These are phyloP conservation scores for Hyles lineata DNA, from an alignment of 2,888 invertebrate species.

Conservation along the genomic window DNA sequence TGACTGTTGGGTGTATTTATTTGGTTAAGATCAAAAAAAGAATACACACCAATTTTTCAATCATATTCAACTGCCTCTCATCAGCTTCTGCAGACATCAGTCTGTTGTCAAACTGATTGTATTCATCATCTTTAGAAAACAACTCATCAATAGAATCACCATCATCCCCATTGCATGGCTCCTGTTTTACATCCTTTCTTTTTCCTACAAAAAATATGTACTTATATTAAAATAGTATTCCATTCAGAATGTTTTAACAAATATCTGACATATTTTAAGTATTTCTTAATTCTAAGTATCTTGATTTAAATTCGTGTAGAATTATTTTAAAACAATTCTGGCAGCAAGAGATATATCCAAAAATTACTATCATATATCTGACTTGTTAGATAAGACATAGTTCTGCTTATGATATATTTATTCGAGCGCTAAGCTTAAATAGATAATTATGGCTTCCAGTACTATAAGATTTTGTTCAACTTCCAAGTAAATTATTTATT, in stretches of 20 bases:
- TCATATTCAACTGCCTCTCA: conserved; percentile 62
- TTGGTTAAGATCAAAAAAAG: neutral
- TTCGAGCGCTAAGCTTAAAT: no score
- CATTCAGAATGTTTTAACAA: conserved; percentile 11
- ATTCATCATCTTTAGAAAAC: conserved; percentile 53
- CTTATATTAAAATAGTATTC: neutral
- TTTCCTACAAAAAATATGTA: conserved; percentile 53
- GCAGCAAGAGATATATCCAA: no score
- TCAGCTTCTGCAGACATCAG: conserved; percentile 56
- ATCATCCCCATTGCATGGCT: conserved; percentile 62
- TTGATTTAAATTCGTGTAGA: no score
- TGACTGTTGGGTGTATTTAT: neutral
- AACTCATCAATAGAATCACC: conserved; percentile 54
- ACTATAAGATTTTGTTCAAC: no score
- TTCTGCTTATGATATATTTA: no score
- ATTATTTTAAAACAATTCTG: no score
- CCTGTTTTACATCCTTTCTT: conserved; percentile 60
- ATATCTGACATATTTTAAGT: no score
- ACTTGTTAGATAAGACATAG: no score
- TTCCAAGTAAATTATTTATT: no score
- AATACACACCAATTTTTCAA: conserved; percentile 69
- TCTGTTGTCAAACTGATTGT: conserved; percentile 46
- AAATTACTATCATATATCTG: no score
- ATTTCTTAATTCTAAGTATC: no score
- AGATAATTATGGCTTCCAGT: no score